These are phyloP conservation scores for Cirrhinus molitorella DNA, from an alignment of 2,797 vertebrate species.

Conservation along the genomic window DNA sequence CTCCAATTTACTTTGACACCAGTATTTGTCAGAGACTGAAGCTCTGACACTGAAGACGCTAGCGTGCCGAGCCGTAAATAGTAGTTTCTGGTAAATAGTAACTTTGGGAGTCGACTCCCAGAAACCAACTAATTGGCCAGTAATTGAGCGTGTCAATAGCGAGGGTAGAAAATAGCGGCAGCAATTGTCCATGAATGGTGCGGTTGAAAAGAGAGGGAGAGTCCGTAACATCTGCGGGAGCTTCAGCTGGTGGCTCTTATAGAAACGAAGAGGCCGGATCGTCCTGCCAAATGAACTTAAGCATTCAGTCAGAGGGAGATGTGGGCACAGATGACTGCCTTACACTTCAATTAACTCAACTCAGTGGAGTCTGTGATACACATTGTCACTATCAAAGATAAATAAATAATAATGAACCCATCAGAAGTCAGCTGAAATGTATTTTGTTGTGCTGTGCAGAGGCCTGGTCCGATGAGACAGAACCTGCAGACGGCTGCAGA, in stretches of 20 bases:
- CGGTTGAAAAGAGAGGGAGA: constrained; percentile 42
- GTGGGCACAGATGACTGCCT: constrained; percentile 53
- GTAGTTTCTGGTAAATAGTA: constrained; percentile 42
- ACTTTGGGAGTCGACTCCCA: constrained; percentile 44
- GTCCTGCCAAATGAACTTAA: constrained; percentile 50
- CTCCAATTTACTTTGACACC: constrained; percentile 47
- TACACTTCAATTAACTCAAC: constrained; percentile 37
- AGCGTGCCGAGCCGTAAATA: constrained; percentile 36
- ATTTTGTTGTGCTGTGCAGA: not conserved
- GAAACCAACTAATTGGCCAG: constrained; percentile 50
- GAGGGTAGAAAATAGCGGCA: constrained; percentile 56
- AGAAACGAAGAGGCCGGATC: constrained; percentile 30
- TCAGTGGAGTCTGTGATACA: constrained; percentile 13
- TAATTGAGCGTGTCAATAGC: constrained; percentile 55
- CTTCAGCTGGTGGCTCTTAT: constrained; percentile 41
- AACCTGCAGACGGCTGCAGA: constrained; percentile 46
- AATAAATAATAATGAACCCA: constrained; percentile 27
- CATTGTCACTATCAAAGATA: constrained; percentile 31
- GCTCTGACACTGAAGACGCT: constrained; percentile 25
- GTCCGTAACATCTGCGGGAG: constrained; percentile 52
- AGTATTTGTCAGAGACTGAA: constrained; percentile 41
- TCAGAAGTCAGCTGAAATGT: not conserved
- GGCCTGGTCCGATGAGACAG: not conserved
- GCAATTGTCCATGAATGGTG: constrained; percentile 52
- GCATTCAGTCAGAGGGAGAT: constrained; percentile 22